A percentile compares a stretch with the other conserved stretches of the same genome.
phyloP scores from a whole-genome alignment of 2,888 invertebrate genomes.

The Hemaris fuciformis region DNA sequence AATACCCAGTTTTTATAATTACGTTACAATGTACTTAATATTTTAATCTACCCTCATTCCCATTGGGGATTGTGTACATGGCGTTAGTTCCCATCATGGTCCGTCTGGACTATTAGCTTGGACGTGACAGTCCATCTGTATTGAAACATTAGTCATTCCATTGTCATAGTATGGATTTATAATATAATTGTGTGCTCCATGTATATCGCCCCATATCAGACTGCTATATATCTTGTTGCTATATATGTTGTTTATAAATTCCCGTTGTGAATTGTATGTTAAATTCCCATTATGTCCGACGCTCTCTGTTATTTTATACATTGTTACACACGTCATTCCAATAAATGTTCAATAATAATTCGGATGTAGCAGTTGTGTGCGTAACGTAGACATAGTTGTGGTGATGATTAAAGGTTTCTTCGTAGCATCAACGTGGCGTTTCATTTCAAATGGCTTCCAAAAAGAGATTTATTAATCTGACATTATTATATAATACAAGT shows the following conservation, averaged over 20 bases:
- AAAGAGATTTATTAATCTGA: too few species aligned
- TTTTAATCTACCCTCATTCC: background rate
- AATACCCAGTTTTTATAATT: conserved; percentile 2
- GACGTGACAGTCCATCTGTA: background rate
- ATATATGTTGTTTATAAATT: background rate
- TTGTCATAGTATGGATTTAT: background rate
- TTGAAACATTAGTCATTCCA: background rate
- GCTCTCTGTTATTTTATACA: conserved; percentile 16
- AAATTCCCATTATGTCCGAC: conserved; percentile 18
- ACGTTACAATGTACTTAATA: conserved; percentile 8
- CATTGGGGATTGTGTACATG: background rate
- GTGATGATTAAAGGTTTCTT: conserved; percentile 17
- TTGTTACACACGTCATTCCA: conserved; percentile 28
- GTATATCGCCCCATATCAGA: background rate
- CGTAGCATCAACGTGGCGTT: conserved; percentile 14
- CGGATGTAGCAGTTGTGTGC: conserved; percentile 21
- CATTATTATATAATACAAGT: too few species aligned
- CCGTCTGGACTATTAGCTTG: background rate
- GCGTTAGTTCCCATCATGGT: background rate
- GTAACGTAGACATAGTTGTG: conserved; percentile 17
- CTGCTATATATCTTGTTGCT: background rate
- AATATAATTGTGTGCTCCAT: background rate
- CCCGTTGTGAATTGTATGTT: conserved; percentile 22
- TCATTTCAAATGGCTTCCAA: too few species aligned
- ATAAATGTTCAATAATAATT: conserved; percentile 20